A percentile compares a stretch with the other conserved stretches of the same genome.
These are phyloP conservation scores for Apis dorsata DNA, from an alignment of 1,140 invertebrate genomes.

Conservation along the genomic window DNA sequence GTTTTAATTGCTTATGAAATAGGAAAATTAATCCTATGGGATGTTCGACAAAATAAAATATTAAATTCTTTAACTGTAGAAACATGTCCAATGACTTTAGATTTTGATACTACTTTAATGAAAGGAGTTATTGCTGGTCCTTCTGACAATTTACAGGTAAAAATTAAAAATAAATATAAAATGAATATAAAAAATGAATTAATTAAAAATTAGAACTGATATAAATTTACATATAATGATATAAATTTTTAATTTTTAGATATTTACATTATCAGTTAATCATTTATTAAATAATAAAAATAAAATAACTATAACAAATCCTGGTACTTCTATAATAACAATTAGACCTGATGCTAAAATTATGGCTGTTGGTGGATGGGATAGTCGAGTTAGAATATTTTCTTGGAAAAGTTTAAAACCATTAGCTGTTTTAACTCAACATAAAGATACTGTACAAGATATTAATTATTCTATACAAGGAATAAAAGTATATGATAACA, in stretches of 20 bases:
- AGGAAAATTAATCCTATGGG: conserved; percentile 85
- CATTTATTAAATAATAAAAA: conserved; percentile 80
- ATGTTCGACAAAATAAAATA: conserved; percentile 81
- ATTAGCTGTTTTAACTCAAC: conserved; percentile 87
- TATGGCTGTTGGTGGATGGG: conserved; percentile 88
- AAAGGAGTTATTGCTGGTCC: conserved; percentile 85
- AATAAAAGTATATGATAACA: conserved; percentile 84
- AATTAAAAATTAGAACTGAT: not conserved
- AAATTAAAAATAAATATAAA: conserved; percentile 79
- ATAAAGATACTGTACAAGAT: conserved; percentile 84
- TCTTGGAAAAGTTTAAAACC: conserved; percentile 88
- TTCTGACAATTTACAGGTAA: conserved; percentile 82
- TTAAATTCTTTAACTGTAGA: conserved; percentile 82
- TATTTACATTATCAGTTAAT: conserved; percentile 72
- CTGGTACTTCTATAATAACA: conserved; percentile 85
- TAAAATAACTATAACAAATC: conserved; percentile 84
- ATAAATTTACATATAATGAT: not conserved
- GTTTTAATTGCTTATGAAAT: conserved; percentile 84
- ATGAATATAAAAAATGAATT: not conserved
- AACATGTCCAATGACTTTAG: conserved; percentile 85
- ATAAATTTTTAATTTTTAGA: conserved; percentile 58
- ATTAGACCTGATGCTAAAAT: conserved; percentile 87
- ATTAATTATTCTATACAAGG: conserved; percentile 83
- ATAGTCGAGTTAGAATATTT: conserved; percentile 87
- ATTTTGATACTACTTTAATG: conserved; percentile 83